Evolutionary conservation across 1,140 invertebrate genomes (phyloP).

Genomic region (Listronotus bonariensis): DNA sequence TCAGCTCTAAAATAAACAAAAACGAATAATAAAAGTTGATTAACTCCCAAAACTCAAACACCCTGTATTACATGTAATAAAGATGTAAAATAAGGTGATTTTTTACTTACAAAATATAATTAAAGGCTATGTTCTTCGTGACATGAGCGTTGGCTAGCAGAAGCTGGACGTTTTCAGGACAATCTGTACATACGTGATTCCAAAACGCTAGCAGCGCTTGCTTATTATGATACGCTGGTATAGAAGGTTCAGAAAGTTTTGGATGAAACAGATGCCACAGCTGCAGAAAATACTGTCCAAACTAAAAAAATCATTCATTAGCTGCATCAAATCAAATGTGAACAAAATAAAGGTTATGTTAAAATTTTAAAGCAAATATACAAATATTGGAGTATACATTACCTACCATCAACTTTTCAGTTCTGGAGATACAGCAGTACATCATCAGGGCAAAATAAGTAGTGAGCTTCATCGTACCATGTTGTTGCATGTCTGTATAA

Average conservation of each 20-base stretch:
- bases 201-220: conserved; percentile 90
- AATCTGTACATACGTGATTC: conserved; percentile 90
- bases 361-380: too few species aligned
- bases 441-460: conserved; percentile 90
- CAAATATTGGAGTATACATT: neutral
- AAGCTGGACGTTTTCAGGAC: conserved; percentile 87
- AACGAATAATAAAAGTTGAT: neutral
- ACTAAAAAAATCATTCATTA: conserved; percentile 60
- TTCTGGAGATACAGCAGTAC: conserved; percentile 85
- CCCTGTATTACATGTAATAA: too few species aligned
- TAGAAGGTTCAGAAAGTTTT: conserved; percentile 91
- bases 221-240: conserved; percentile 94
- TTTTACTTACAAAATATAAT: conserved; percentile 88
- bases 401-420: conserved; percentile 90
- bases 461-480: conserved; percentile 89
- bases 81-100: too few species aligned
- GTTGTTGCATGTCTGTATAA: conserved; percentile 81
- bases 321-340: too few species aligned
- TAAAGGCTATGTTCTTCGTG: conserved; percentile 93
- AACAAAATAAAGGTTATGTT: too few species aligned
- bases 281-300: conserved; percentile 86
- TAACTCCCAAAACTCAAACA: too few species aligned
- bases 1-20: conserved; percentile 70
- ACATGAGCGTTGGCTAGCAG: conserved; percentile 83
- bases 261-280: conserved; percentile 94